Conservation (phyloP, 2,113 vertebrate genomes). For the Leptocoma aspasia region DNA sequence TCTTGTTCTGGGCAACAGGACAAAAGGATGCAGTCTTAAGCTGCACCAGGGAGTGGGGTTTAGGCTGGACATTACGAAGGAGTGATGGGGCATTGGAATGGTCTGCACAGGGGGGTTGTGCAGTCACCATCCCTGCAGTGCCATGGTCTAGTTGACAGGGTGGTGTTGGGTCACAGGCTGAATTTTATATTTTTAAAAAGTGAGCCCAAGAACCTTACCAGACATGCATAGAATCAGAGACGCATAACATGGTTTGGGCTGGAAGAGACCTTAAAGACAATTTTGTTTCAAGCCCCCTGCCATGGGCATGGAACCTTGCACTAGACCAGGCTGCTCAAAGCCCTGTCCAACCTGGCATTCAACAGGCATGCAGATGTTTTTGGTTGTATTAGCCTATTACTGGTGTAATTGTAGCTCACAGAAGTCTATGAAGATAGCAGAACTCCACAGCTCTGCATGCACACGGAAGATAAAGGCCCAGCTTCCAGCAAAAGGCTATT, state of each 20-base stretch:
- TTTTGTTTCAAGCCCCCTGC: background rate
- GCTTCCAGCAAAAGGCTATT: background rate
- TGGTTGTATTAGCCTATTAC: background rate
- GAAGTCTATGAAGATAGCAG: background rate
- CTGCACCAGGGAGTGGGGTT: background rate
- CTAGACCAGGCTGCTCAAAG: background rate
- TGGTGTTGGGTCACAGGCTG: background rate
- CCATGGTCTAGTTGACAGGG: background rate
- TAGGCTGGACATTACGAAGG: background rate
- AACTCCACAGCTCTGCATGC: background rate
- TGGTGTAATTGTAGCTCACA: background rate
- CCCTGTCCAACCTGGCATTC: background rate
- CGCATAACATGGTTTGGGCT: background rate
- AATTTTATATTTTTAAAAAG: background rate
- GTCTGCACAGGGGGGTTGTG: background rate
- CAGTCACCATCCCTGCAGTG: background rate
- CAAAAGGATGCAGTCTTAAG: rapidly evolving
- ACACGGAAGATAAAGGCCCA: background rate
- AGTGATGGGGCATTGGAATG: too few species aligned
- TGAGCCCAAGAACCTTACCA: background rate
- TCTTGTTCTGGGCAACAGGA: background rate
- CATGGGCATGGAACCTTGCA: background rate
- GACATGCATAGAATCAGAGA: background rate
- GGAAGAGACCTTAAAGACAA: background rate
- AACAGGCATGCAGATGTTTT: background rate